phyloP scores from a whole-genome alignment of 2,113 vertebrate species.

The Phalacrocorax pelagicus region DNA sequence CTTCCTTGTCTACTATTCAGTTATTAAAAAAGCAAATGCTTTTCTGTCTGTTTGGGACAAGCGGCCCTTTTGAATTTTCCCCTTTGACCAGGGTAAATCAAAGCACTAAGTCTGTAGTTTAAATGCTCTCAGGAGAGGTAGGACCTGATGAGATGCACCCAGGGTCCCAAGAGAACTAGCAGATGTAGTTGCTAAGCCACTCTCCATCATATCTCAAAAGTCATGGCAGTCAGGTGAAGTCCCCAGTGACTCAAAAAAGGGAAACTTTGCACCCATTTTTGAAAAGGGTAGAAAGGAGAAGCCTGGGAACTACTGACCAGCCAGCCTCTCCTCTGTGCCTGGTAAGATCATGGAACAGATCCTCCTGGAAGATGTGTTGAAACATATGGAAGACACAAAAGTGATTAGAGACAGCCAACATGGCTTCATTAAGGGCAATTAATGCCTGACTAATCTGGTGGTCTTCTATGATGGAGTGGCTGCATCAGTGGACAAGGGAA shows the following conservation, averaged over 20 bases:
- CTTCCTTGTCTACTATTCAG: neutral
- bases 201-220: neutral
- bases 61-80: neutral
- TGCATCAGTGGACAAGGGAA: neutral
- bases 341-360: neutral
- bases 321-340: neutral
- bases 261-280: neutral
- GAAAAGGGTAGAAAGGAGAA: neutral
- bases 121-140: neutral
- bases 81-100: neutral
- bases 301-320: neutral
- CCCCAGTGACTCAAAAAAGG: neutral
- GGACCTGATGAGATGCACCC: neutral
- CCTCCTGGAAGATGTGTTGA: neutral
- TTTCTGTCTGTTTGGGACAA: neutral
- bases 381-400: neutral
- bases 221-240: neutral
- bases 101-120: neutral
- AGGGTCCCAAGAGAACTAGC: neutral
- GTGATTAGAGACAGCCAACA: neutral
- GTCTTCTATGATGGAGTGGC: neutral
- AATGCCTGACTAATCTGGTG: neutral
- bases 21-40: neutral
- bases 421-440: neutral
- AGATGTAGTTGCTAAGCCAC: neutral